Evolutionary conservation across 2,113 vertebrate species (phyloP).

Genomic region (Anguilla rostrata): DNA sequence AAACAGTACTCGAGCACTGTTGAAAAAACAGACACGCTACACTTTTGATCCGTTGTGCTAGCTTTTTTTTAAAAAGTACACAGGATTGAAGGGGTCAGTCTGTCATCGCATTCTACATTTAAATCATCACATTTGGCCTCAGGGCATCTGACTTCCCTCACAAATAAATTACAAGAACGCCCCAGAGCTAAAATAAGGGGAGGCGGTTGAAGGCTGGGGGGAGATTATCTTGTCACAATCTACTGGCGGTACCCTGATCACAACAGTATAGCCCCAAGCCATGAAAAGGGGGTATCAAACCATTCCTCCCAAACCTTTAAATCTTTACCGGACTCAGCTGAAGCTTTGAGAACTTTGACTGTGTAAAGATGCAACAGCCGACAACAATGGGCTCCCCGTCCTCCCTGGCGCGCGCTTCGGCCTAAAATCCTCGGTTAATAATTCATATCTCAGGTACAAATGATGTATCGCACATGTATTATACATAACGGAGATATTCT

Average conservation of each 20-base stretch:
- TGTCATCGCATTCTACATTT: background rate
- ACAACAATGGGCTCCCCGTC: background rate
- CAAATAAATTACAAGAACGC: background rate
- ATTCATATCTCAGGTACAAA: constrained; percentile 15
- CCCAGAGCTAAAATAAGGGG: background rate
- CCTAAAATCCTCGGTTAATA: background rate
- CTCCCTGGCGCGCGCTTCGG: background rate
- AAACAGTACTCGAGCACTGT: constrained; percentile 1
- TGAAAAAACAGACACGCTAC: background rate
- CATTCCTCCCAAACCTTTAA: background rate
- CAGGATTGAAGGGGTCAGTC: background rate
- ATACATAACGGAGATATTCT: constrained; percentile 12
- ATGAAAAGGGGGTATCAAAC: background rate
- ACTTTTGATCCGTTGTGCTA: background rate
- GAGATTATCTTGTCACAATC: background rate
- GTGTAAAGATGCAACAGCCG: background rate
- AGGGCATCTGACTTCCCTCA: background rate
- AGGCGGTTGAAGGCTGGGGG: background rate
- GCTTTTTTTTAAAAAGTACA: background rate
- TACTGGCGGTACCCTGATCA: background rate
- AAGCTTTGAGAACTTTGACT: background rate
- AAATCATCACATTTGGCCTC: background rate
- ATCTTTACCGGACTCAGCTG: background rate
- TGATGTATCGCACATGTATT: constrained; percentile 14
- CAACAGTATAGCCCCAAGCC: background rate